These are phyloP conservation scores for Zygogramma bicolorata DNA, from an alignment of 2,888 invertebrate species.

Conservation along the genomic window DNA sequence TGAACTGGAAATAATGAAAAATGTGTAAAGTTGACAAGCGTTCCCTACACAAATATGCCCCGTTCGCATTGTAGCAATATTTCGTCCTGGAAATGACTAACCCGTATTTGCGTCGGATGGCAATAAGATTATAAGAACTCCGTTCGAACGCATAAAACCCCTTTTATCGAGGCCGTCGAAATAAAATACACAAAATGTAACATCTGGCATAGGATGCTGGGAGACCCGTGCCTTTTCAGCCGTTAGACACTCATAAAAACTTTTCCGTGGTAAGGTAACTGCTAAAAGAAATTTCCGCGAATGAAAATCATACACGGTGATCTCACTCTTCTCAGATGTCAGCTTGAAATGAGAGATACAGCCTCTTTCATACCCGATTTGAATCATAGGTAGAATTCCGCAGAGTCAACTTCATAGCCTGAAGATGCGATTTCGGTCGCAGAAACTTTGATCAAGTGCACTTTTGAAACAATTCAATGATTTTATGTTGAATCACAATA, in stretches of 20 bases:
- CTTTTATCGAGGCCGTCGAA: constrained; percentile 50
- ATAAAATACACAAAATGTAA: constrained; percentile 51
- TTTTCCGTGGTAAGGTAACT: constrained; percentile 39
- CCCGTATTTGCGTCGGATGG: constrained; percentile 50
- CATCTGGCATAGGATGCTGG: constrained; percentile 47
- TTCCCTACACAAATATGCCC: constrained; percentile 29
- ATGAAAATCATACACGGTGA: constrained; percentile 12
- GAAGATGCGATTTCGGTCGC: no score
- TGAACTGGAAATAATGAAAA: constrained; percentile 34
- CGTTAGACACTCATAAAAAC: constrained; percentile 50
- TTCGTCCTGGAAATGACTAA: constrained; percentile 41
- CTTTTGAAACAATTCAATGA: no score
- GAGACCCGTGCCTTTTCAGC: constrained; percentile 44
- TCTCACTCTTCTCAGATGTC: not conserved
- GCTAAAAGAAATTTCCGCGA: constrained; percentile 28
- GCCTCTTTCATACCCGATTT: no score
- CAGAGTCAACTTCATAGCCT: no score
- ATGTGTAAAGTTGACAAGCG: constrained; percentile 35
- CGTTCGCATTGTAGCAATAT: constrained; percentile 30
- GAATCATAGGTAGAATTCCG: no score
- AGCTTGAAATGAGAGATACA: not conserved
- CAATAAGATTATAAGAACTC: constrained; percentile 51
- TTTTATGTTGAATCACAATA: no score
- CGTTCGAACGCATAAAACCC: constrained; percentile 51
- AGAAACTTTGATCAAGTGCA: no score